Evolutionary conservation across 1,140 invertebrate genomes (phyloP), one percentile per base, ranked within the genome.

Genomic region (Cephus cinctus): DNA sequence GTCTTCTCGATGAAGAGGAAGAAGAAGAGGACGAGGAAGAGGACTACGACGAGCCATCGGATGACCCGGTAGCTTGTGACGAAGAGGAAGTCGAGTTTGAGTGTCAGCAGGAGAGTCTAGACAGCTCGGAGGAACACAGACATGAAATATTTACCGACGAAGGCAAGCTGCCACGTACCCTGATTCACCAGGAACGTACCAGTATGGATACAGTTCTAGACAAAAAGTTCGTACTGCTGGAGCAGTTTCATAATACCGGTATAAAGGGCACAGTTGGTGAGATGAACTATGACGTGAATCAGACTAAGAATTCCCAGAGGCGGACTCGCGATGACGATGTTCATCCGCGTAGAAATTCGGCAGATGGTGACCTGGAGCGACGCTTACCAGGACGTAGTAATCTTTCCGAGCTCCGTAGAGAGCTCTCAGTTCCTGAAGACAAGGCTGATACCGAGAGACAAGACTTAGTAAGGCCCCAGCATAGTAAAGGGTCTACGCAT

Each of bases 401-500:
- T 57, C 47, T 51, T 32, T 30, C 52, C 31, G 43, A 57, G 39
- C 52, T 62, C 50, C 44, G 36, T 41, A 50, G 52, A 14, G 52
- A 64, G 47, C 44, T 65, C 25, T 55, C 56, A 60, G 57, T 65
- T 64, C 55, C 63, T 69, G 61, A 69, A 15, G 55, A 61, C 54
- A 67, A 69, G 64, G 59, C 63, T 65, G 65, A 69, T 18, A 50
- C 49, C 50, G 61, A 59, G 53, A 65, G 46, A 52, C 54, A 57
- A 63, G 60, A 67, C 54, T 61, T 50, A 59, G 31, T 44, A 34
- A 52, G 53, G 43, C 48, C 52, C 42, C 38, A 51, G 9, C 52
- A 46, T 11, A 20, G 23, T 38, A 25, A 18, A n/a, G 11, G 43
- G 31, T 8, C 53, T 45, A 30, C 50, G 50, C 21, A 47, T 20